phyloP scores from a whole-genome alignment of 2,797 vertebrate genomes.

The Eleutherodactylus coqui region DNA sequence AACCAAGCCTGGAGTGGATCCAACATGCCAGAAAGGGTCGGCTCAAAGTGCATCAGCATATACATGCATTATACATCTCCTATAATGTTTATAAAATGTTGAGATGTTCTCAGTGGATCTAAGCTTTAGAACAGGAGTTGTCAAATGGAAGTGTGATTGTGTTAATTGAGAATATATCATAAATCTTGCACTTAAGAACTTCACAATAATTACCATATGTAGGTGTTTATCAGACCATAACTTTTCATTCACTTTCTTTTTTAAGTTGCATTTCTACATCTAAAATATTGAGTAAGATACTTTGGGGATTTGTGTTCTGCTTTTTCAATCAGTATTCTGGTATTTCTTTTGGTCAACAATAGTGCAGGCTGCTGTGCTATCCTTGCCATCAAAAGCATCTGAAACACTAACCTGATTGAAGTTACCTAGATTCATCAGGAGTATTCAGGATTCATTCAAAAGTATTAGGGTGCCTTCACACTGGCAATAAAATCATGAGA shows the following conservation, averaged over 20 bases:
- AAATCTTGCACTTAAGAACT: not conserved
- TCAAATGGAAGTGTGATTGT: not conserved
- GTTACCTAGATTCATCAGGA: not conserved
- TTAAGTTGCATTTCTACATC: not conserved
- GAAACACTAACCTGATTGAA: not conserved
- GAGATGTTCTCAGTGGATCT: not conserved
- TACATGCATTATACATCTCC: not conserved
- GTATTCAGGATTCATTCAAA: not conserved
- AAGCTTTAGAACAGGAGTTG: not conserved
- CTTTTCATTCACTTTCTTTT: not conserved
- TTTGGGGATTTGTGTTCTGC: no score
- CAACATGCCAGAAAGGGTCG: not conserved
- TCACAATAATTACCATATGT: conserved; percentile 1
- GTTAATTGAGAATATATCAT: not conserved
- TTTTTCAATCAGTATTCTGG: no score
- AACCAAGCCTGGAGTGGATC: no score
- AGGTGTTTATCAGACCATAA: not conserved
- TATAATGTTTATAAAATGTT: not conserved
- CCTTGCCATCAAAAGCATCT: not conserved
- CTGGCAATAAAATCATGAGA: no score
- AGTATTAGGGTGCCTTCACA: not conserved
- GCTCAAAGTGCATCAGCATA: not conserved
- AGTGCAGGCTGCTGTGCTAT: no score
- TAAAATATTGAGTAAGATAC: no score
- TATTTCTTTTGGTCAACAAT: no score